Evolutionary conservation across 2,113 vertebrate genomes (phyloP).

Genomic region (Spermophilus dauricus): DNA sequence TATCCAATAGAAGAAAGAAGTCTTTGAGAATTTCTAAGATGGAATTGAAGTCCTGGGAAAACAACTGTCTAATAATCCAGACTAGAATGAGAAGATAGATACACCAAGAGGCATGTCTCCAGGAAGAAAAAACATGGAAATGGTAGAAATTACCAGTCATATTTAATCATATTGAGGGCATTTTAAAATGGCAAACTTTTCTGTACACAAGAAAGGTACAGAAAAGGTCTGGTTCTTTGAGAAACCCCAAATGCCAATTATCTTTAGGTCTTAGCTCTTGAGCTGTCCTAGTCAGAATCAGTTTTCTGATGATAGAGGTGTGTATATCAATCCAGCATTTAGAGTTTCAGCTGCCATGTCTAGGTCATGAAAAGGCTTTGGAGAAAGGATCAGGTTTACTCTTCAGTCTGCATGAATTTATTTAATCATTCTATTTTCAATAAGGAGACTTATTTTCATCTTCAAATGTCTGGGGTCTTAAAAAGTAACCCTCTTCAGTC

Average conservation of each 20-base stretch:
- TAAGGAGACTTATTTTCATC: background rate
- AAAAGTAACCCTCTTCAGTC: background rate
- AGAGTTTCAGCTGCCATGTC: too few relatives aligned
- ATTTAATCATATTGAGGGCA: background rate
- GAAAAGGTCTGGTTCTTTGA: background rate
- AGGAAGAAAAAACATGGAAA: background rate
- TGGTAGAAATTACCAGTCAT: background rate
- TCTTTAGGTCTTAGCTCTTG: background rate
- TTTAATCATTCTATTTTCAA: conserved; percentile 14
- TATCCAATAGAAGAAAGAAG: background rate
- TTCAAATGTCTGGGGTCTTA: background rate
- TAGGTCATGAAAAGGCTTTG: background rate
- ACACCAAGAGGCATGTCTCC: background rate
- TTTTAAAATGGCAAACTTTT: background rate
- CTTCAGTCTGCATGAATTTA: background rate
- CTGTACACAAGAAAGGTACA: background rate
- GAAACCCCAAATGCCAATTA: background rate
- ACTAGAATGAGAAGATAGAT: background rate
- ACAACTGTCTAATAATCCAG: background rate
- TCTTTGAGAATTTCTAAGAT: conserved; percentile 17
- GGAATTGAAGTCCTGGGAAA: background rate
- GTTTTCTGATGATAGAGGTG: background rate
- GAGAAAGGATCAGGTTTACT: background rate
- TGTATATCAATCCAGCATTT: too few relatives aligned
- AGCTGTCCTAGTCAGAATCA: background rate